phyloP scores from a whole-genome alignment of 2,888 invertebrate genomes.

The Acronicta alni region DNA sequence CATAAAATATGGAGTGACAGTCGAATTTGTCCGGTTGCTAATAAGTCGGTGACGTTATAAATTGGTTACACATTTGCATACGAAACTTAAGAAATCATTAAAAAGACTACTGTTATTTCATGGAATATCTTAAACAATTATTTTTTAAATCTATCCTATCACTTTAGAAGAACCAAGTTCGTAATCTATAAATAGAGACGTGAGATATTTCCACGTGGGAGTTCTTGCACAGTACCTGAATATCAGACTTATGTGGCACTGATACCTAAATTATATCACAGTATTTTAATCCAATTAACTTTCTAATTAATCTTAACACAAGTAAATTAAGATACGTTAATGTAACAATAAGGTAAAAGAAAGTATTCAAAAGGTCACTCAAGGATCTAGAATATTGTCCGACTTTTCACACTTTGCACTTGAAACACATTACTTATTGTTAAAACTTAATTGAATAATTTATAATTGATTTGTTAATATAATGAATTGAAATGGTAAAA shows the following conservation, averaged over 20 bases:
- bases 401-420: constrained; percentile 79
- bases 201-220: constrained; percentile 89
- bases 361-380: constrained; percentile 87
- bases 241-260: constrained; percentile 79
- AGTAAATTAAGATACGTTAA: constrained; percentile 64
- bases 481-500: constrained; percentile 69
- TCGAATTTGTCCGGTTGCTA: constrained; percentile 36
- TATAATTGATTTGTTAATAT: constrained; percentile 71
- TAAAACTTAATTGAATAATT: constrained; percentile 74
- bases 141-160: constrained; percentile 71
- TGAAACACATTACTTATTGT: constrained; percentile 76
- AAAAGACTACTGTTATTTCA: constrained; percentile 7
- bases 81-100: constrained; percentile 5
- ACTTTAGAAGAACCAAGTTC: constrained; percentile 82
- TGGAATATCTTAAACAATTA: constrained; percentile 29
- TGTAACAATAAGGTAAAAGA: constrained; percentile 86
- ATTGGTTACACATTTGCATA: constrained; percentile 10
- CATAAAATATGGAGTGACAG: constrained; percentile 45
- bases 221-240: constrained; percentile 84
- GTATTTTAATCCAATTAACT: constrained; percentile 67
- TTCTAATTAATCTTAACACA: constrained; percentile 65
- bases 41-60: constrained; percentile 46
- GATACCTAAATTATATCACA: constrained; percentile 81
- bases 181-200: constrained; percentile 86
- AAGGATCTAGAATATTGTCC: constrained; percentile 82